A percentile compares a stretch with the other conserved stretches of the same genome.
Conservation (phyloP, 2,113 vertebrate species). For the Synodontis membranacea region DNA sequence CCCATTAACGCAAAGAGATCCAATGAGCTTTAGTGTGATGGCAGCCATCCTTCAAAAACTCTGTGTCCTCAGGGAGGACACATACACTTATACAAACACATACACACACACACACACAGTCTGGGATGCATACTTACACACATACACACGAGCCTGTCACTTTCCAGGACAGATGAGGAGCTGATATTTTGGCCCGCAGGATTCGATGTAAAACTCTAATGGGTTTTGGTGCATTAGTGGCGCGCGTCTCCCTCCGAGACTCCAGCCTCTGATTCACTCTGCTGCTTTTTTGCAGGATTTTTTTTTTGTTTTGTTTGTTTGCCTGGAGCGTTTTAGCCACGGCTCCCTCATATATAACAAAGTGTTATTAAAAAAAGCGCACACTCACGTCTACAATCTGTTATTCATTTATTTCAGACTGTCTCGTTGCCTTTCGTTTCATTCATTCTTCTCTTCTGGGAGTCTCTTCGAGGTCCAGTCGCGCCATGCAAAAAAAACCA, state of each 20-base stretch:
- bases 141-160: conserved; percentile 32
- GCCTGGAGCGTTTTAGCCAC: background rate
- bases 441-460: background rate
- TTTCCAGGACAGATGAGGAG: conserved; percentile 27
- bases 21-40: conserved; percentile 23
- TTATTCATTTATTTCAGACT: background rate
- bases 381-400: background rate
- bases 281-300: background rate
- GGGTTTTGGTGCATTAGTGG: conserved; percentile 38
- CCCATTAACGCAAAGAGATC: conserved; percentile 46
- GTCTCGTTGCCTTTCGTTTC: background rate
- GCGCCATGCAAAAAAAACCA: too few relatives aligned
- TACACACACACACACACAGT: background rate
- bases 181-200: conserved; percentile 28
- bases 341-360: conserved; percentile 7
- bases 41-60: conserved; percentile 19
- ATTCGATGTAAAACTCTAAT: conserved; percentile 40
- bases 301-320: too few relatives aligned
- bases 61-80: background rate
- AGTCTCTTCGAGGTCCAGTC: background rate
- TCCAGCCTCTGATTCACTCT: background rate
- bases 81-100: conserved; percentile 37
- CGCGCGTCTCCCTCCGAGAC: conserved; percentile 12
- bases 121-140: conserved; percentile 27
- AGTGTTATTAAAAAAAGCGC: conserved; percentile 2